Evolutionary conservation across 2,888 invertebrate species (phyloP).

Genomic region (Pasiphila rectangulata): DNA sequence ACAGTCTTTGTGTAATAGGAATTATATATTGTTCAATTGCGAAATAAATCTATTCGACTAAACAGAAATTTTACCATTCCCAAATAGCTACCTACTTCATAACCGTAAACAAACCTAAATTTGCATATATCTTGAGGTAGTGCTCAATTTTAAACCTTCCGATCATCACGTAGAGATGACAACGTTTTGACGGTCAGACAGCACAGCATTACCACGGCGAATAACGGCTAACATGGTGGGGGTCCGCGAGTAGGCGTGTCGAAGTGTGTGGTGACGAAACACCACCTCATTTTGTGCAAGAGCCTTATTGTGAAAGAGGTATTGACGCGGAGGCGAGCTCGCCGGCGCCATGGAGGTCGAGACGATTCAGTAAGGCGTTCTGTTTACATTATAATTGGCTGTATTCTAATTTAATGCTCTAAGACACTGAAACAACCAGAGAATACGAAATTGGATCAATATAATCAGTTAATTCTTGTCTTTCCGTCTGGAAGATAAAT

Average conservation of each 20-base stretch:
- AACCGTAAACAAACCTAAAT: conserved; percentile 20
- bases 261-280: conserved; percentile 69
- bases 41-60: conserved; percentile 13
- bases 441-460: conserved; percentile 2
- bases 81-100: conserved; percentile 13
- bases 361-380: conserved; percentile 39
- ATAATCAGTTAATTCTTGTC: neutral
- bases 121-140: conserved; percentile 7
- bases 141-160: conserved; percentile 25
- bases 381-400: conserved; percentile 35
- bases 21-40: conserved; percentile 13
- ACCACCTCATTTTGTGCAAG: conserved; percentile 68
- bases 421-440: conserved; percentile 4
- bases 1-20: conserved; percentile 2
- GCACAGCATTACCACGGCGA: conserved; percentile 35
- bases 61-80: conserved; percentile 12
- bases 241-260: conserved; percentile 65
- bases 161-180: conserved; percentile 26
- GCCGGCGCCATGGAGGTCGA: conserved; percentile 52
- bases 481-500: conserved; percentile 11
- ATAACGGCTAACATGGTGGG: conserved; percentile 49
- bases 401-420: conserved; percentile 21
- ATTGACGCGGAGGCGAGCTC: conserved; percentile 59
- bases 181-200: conserved; percentile 26
- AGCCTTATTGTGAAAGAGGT: conserved; percentile 71